Percentiles rank a stretch among this genome's conserved stretches.
Evolutionary conservation across 2,113 vertebrate species (phyloP).

Genomic region (Hemibagrus wyckioides): DNA sequence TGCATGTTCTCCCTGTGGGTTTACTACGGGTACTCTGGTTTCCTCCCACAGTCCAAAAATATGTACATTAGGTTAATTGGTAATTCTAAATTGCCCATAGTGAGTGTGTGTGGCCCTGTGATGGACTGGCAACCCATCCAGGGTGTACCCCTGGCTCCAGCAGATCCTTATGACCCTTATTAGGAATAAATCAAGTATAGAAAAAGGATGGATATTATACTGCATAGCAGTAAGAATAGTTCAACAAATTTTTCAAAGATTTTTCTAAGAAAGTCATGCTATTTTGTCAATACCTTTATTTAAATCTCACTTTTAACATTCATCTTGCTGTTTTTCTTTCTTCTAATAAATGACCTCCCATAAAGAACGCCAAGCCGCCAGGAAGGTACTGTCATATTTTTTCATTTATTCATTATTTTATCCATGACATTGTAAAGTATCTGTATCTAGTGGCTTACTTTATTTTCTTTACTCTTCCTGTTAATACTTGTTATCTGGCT

Average conservation of each 20-base stretch:
- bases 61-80: too few relatives aligned
- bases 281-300: neutral
- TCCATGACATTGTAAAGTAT: neutral
- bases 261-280: neutral
- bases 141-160: too few relatives aligned
- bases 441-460: neutral
- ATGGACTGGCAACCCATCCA: too few relatives aligned
- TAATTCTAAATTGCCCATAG: too few relatives aligned
- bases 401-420: neutral
- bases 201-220: too few relatives aligned
- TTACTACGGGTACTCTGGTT: too few relatives aligned
- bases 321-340: constrained; percentile 9
- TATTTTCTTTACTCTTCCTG: neutral
- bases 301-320: neutral
- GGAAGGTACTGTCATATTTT: constrained; percentile 66
- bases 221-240: neutral
- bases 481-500: neutral
- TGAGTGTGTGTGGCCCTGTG: too few relatives aligned
- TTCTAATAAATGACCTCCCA: constrained; percentile 50
- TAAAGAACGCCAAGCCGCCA: constrained; percentile 61
- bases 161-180: too few relatives aligned
- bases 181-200: too few relatives aligned
- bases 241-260: neutral
- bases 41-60: too few relatives aligned
- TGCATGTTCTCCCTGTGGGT: too few relatives aligned